phyloP scores from a whole-genome alignment of 2,113 vertebrate species.

The Tupaia chinensis region DNA sequence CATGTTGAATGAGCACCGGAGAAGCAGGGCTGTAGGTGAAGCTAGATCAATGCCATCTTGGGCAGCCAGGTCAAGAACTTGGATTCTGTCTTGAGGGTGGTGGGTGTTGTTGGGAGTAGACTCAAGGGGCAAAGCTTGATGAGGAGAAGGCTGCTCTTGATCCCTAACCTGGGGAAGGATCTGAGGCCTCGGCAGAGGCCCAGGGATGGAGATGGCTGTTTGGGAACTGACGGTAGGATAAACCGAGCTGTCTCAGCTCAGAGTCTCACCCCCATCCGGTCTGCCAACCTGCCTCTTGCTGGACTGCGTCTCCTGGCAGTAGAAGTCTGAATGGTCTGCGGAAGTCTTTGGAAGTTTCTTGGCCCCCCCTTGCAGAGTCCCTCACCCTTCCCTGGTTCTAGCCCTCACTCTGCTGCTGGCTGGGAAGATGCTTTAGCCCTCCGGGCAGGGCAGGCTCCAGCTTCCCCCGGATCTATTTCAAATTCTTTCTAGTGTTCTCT shows the following conservation, averaged over 20 bases:
- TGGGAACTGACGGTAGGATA: not conserved
- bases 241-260: not conserved
- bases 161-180: not conserved
- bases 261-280: not conserved
- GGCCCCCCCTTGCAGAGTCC: not conserved
- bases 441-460: too few relatives aligned
- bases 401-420: not conserved
- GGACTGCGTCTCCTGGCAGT: not conserved
- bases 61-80: not conserved
- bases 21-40: not conserved
- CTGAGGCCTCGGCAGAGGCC: not conserved
- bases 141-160: not conserved
- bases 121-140: not conserved
- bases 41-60: not conserved
- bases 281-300: not conserved
- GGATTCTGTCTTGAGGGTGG: slow-evolving; percentile 14
- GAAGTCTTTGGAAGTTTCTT: not conserved
- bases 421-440: not conserved
- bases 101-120: not conserved
- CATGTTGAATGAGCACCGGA: not conserved
- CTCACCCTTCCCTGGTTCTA: not conserved
- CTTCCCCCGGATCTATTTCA: not conserved
- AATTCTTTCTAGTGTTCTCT: not conserved
- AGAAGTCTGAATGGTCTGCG: not conserved
- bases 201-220: not conserved